Evolutionary conservation across 1,140 invertebrate species (phyloP).

Genomic region (Palaemon carinicauda): DNA sequence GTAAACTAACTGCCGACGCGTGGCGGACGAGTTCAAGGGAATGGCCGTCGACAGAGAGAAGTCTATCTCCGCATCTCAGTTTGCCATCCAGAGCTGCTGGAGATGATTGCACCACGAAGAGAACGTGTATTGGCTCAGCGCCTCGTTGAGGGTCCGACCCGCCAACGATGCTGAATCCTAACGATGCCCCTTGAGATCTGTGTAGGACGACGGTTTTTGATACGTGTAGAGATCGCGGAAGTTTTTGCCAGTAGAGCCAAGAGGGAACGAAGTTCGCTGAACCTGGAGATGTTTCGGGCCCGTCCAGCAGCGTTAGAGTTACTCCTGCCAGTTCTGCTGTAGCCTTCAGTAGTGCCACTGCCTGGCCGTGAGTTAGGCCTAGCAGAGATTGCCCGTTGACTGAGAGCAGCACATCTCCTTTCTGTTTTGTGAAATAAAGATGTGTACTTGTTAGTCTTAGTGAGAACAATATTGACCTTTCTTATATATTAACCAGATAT

Average conservation of each 20-base stretch:
- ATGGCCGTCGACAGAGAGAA: conserved; percentile 68
- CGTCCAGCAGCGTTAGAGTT: conserved; percentile 66
- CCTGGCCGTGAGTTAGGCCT: conserved; percentile 67
- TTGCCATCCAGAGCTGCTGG: conserved; percentile 67
- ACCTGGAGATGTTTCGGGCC: conserved; percentile 66
- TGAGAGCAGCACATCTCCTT: conserved; percentile 68
- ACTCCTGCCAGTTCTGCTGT: conserved; percentile 63
- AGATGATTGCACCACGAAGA: conserved; percentile 68
- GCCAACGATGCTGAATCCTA: conserved; percentile 69
- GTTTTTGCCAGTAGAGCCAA: conserved; percentile 69
- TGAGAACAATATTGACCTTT: neutral
- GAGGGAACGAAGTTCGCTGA: conserved; percentile 67
- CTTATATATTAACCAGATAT: neutral
- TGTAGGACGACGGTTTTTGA: conserved; percentile 67
- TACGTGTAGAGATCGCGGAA: conserved; percentile 67
- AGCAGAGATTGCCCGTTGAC: conserved; percentile 67
- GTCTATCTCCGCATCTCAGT: conserved; percentile 67
- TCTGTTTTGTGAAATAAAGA: conserved; percentile 62
- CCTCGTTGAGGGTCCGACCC: conserved; percentile 66
- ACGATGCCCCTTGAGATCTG: conserved; percentile 61
- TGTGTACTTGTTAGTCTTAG: neutral
- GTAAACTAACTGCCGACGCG: conserved; percentile 65
- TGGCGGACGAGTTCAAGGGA: conserved; percentile 66
- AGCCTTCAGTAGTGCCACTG: conserved; percentile 67
- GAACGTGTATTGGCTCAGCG: conserved; percentile 67